Evolutionary conservation across 2,797 vertebrate genomes (phyloP).

Genomic region (Mionectes olivaceus): DNA sequence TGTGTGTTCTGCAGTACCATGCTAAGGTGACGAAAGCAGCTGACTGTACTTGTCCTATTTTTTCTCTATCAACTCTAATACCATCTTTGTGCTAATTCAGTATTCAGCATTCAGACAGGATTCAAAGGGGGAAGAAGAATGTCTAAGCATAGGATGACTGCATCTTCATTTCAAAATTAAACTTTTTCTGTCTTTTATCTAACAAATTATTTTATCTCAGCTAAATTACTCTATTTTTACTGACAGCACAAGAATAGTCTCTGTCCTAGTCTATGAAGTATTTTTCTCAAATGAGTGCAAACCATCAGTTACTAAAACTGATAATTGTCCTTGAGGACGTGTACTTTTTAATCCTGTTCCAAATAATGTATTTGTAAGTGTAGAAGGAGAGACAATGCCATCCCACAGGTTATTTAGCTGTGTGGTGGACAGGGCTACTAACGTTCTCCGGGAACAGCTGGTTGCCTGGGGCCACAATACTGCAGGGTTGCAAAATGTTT

Average conservation of each 20-base stretch:
- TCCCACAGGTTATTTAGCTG: background rate
- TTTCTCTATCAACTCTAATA: background rate
- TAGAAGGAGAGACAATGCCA: background rate
- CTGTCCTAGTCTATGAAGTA: background rate
- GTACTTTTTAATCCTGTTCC: background rate
- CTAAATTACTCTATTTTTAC: background rate
- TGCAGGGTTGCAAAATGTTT: background rate
- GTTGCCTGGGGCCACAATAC: background rate
- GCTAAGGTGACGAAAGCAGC: background rate
- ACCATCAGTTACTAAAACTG: background rate
- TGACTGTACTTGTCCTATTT: background rate
- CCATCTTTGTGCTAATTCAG: rapidly evolving
- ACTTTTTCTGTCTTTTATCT: background rate
- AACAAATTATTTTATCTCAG: background rate
- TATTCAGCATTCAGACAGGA: background rate
- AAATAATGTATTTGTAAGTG: background rate
- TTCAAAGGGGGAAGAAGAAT: background rate
- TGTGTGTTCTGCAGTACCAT: rapidly evolving
- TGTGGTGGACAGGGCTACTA: background rate
- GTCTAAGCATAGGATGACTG: background rate
- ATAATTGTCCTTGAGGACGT: background rate
- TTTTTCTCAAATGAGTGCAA: background rate
- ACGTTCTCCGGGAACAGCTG: background rate
- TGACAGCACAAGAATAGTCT: background rate
- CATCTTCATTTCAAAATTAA: background rate